Base-by-base conservation (phyloP, 1,140 invertebrate species). In the Drusus annulatus region DNA sequence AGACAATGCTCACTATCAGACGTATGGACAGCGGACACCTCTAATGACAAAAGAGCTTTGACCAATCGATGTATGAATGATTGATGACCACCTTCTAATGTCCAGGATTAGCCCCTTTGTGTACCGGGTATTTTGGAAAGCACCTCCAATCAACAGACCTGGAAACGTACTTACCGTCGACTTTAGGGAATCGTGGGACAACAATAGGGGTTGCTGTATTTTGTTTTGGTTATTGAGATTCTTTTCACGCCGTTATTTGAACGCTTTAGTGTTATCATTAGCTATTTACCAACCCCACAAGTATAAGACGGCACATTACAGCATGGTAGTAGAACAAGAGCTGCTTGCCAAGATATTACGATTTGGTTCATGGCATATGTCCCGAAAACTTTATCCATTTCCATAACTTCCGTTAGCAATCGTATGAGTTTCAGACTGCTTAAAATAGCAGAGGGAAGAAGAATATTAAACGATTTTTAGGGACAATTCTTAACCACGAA, bases 301-400 rank as follows among this genome's bases (percentile, higher is more conserved):
- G 36, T 45, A 45, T 10, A 45, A 45, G 36, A 45, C 10, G 10
- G 36, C 7, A 45, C 36, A 45, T 45, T 10, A 10, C 8, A 0
- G 7, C 36, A 45, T 8, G n/a, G n/a, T 45, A 45, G 36, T 45
- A 45, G 7, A 45, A 69, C 16, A 25, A 74, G 69, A 25, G 23
- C 23, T 54, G 69, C 69, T 74, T 74, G 69, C 69, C 69, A 74
- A 74, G 69, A 74, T 23, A 36, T 51, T 69, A n/a, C 19, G 5
- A 31, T 52, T 74, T 19, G 25, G 50, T 25, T 25, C 45, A 50
- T 45, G 25, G 63, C 63, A 16, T 68, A 68, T 68, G 63, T 68
- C 19, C 63, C 63, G 5, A 68, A 68, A 68, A 68, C 28, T 68
- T 68, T 68, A 16, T 3, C 31, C 25, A 45, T 68, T 68, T 50